Percentiles rank a stretch among this genome's conserved stretches.
Evolutionary conservation across 1,140 invertebrate species (phyloP).

Genomic region (Octopus sinensis): DNA sequence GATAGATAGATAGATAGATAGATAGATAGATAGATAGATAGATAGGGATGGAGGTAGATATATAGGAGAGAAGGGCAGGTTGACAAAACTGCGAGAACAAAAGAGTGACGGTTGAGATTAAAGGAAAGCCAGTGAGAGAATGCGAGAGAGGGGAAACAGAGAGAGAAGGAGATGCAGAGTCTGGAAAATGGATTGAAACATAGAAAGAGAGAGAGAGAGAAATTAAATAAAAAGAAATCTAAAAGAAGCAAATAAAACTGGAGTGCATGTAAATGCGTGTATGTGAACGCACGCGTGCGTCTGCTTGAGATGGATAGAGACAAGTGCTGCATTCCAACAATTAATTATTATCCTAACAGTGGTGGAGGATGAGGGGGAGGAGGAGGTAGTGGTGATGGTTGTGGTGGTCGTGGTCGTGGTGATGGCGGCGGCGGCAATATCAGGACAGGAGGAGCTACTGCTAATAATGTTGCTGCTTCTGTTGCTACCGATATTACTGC

Average conservation of each 20-base stretch:
- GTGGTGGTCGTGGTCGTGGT: too few relatives aligned
- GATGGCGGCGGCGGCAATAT: too few relatives aligned
- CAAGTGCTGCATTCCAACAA: too few relatives aligned
- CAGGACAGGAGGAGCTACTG: too few relatives aligned
- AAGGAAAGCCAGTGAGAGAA: not conserved
- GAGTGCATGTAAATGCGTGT: too few relatives aligned
- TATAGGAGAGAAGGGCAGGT: not conserved
- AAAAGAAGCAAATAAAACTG: not conserved
- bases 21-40: not conserved
- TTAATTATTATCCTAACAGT: too few relatives aligned
- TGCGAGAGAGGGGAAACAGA: not conserved
- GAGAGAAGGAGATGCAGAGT: not conserved
- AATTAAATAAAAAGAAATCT: not conserved
- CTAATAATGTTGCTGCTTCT: too few relatives aligned
- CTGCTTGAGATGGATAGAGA: too few relatives aligned
- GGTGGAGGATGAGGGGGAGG: too few relatives aligned
- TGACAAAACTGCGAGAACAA: not conserved
- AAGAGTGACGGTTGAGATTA: not conserved
- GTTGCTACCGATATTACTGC: too few relatives aligned
- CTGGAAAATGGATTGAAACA: not conserved
- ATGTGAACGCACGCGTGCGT: too few relatives aligned
- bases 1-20: not conserved
- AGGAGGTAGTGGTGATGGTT: too few relatives aligned
- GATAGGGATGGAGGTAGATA: not conserved
- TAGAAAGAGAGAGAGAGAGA: conserved; percentile 11